Conservation (phyloP, 2,888 invertebrate genomes). For the Scaptomyza parva region DNA sequence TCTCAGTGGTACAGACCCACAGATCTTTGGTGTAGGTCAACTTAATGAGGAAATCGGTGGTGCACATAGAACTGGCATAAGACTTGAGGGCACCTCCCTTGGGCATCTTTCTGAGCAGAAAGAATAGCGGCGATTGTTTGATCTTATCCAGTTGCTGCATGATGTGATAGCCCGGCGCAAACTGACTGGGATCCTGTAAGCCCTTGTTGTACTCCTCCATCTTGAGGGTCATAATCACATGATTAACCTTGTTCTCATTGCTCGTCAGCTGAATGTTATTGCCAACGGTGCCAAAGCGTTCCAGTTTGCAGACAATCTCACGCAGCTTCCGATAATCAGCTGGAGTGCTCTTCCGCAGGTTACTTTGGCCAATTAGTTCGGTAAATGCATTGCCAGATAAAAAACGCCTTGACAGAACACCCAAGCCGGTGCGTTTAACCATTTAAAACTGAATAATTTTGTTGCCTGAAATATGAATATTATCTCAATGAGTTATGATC, state of each 20-base stretch:
- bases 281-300: slow-evolving; percentile 85
- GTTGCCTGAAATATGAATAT: background rate
- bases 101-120: slow-evolving; percentile 89
- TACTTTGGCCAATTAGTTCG: slow-evolving; percentile 28
- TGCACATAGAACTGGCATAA: slow-evolving; percentile 88
- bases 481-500: slow-evolving; percentile 11
- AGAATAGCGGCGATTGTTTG: slow-evolving; percentile 87
- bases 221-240: slow-evolving; percentile 87
- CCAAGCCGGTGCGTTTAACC: too few relatives aligned
- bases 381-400: slow-evolving; percentile 1
- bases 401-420: background rate
- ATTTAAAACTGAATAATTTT: background rate
- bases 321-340: slow-evolving; percentile 82
- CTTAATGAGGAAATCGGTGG: slow-evolving; percentile 87
- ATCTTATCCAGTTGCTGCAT: slow-evolving; percentile 87
- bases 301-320: slow-evolving; percentile 85
- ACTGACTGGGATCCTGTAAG: slow-evolving; percentile 86
- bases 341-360: slow-evolving; percentile 42
- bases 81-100: slow-evolving; percentile 90
- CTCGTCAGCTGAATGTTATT: slow-evolving; percentile 85
- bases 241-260: slow-evolving; percentile 86
- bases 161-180: slow-evolving; percentile 88
- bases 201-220: slow-evolving; percentile 86
- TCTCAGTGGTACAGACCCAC: slow-evolving; percentile 82
- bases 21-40: slow-evolving; percentile 88